A percentile compares a stretch with the other conserved stretches of the same genome.
phyloP scores from a whole-genome alignment of 2,113 vertebrate genomes.

The Thinocorus orbignyianus region DNA sequence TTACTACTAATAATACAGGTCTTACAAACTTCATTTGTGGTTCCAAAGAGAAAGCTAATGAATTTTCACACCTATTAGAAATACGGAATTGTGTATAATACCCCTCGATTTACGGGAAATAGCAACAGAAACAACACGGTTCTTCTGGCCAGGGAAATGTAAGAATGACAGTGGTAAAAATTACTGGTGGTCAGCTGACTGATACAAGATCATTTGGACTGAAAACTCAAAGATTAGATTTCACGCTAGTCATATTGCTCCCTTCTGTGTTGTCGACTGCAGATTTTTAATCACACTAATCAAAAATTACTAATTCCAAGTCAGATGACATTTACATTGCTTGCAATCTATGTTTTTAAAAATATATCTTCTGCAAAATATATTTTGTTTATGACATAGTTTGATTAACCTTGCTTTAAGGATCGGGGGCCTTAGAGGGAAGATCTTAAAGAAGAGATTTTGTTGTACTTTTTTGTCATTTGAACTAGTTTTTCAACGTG shows the following conservation, averaged over 20 bases:
- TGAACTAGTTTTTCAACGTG: not conserved
- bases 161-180: not conserved
- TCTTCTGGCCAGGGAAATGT: not conserved
- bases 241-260: not conserved
- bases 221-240: not conserved
- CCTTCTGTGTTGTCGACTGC: not conserved
- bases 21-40: not conserved
- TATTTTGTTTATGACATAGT: not conserved
- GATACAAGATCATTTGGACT: not conserved
- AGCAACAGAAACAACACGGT: not conserved
- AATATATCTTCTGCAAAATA: not conserved
- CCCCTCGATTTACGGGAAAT: fast-evolving
- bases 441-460: not conserved
- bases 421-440: not conserved
- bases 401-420: not conserved
- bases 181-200: not conserved
- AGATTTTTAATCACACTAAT: not conserved
- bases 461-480: not conserved
- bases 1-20: not conserved
- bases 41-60: not conserved
- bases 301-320: fast-evolving
- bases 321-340: not conserved
- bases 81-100: not conserved
- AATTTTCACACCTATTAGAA: not conserved
- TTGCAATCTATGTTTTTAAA: not conserved